A percentile compares a stretch with the other conserved stretches of the same genome.
These are phyloP conservation scores for Tinamus guttatus DNA, from an alignment of 2,113 vertebrate species.

Conservation along the genomic window DNA sequence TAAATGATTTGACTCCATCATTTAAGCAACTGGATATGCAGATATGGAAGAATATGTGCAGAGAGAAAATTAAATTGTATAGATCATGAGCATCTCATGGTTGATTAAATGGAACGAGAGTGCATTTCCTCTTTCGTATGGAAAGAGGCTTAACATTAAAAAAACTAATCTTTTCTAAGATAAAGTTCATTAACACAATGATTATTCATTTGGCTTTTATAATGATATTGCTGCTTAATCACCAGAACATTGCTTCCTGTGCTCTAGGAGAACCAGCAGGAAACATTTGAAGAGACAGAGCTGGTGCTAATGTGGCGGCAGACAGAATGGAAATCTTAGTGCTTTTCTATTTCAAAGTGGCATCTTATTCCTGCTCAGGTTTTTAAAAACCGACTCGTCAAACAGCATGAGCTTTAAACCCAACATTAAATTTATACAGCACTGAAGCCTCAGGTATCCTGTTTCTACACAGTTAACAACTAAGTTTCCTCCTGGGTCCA, in stretches of 20 bases:
- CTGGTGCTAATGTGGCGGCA: conserved; percentile 45
- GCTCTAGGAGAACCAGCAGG: conserved; percentile 75
- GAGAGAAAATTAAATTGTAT: conserved; percentile 71
- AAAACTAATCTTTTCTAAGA: conserved; percentile 80
- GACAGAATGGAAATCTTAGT: conserved; percentile 24
- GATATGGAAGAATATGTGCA: conserved; percentile 28
- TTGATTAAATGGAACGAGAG: conserved; percentile 78
- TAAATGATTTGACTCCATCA: background rate
- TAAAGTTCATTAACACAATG: conserved; percentile 83
- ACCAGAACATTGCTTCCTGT: conserved; percentile 80
- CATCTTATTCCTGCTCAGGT: conserved; percentile 45
- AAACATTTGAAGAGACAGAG: conserved; percentile 68
- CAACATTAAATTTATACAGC: conserved; percentile 57
- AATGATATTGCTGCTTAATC: conserved; percentile 83
- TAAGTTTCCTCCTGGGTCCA: conserved; percentile 50
- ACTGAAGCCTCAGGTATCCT: conserved; percentile 57
- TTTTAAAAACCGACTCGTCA: conserved; percentile 41
- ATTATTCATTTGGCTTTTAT: conserved; percentile 83
- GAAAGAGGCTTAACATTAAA: conserved; percentile 75
- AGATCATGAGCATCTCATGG: conserved; percentile 68
- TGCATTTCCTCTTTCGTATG: conserved; percentile 75
- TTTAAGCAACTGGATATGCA: conserved; percentile 1
- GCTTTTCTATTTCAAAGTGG: conserved; percentile 47
- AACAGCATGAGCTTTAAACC: conserved; percentile 58
- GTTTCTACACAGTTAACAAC: conserved; percentile 50